phyloP scores from a whole-genome alignment of 2,113 vertebrate genomes.

The Periophthalmus modestus region DNA sequence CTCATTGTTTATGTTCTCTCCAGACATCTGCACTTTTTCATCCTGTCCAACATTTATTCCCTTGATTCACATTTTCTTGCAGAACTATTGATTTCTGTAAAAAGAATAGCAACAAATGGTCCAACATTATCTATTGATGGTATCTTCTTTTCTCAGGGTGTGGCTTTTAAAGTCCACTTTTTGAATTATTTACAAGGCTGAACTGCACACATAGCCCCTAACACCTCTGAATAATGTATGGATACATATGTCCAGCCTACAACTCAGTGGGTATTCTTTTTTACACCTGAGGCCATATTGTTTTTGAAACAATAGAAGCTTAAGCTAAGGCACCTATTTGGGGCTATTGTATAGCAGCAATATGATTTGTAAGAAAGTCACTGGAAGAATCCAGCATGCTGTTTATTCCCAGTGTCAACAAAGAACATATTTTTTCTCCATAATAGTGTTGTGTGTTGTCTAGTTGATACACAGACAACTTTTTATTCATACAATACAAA shows the following conservation, averaged over 20 bases:
- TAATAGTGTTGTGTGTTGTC: too few relatives aligned
- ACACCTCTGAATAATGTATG: slow-evolving; percentile 44
- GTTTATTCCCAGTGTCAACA: too few relatives aligned
- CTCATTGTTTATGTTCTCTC: not conserved
- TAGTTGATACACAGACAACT: too few relatives aligned
- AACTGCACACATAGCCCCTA: slow-evolving; percentile 29
- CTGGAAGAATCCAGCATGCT: not conserved
- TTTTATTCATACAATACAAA: too few relatives aligned
- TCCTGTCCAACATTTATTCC: not conserved
- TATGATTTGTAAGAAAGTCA: not conserved
- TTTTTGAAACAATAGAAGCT: not conserved
- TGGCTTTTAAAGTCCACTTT: slow-evolving; percentile 20
- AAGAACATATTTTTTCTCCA: not conserved
- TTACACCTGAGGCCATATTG: not conserved
- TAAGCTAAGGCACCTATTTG: not conserved
- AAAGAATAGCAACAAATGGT: not conserved
- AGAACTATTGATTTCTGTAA: not conserved
- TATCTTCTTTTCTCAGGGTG: slow-evolving; percentile 19
- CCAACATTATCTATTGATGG: not conserved
- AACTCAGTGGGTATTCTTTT: not conserved
- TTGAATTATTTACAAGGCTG: slow-evolving; percentile 45
- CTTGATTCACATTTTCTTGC: slow-evolving; percentile 5
- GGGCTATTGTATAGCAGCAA: not conserved
- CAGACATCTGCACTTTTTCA: not conserved
- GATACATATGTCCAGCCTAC: slow-evolving; percentile 18